Evolutionary conservation across 35 echinoderm and acorn worm species (phyloP).

Genomic region (Ophioderma brevispina): DNA sequence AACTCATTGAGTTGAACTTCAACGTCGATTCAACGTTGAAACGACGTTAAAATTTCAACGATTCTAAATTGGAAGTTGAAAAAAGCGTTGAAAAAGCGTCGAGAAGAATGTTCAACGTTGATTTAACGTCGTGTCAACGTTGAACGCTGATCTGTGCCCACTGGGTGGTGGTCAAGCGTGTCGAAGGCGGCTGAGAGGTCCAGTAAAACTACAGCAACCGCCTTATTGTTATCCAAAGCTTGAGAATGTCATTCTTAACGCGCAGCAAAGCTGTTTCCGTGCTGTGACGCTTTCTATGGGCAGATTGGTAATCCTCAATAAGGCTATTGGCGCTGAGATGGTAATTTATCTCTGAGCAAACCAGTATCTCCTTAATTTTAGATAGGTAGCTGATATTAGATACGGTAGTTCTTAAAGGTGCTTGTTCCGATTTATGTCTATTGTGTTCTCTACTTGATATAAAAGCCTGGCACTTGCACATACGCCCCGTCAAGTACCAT

Average conservation of each 20-base stretch:
- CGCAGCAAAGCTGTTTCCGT: constrained; percentile 40
- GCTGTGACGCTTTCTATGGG: constrained; percentile 18
- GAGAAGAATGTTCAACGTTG: too few relatives aligned
- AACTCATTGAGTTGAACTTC: too few relatives aligned
- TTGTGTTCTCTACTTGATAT: too few relatives aligned
- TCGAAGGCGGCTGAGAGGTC: constrained; percentile 15
- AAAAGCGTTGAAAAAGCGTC: too few relatives aligned
- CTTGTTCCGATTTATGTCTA: too few relatives aligned
- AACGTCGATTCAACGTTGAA: too few relatives aligned
- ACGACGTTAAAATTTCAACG: too few relatives aligned
- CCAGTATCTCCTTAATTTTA: neutral
- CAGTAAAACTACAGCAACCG: neutral
- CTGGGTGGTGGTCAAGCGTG: neutral
- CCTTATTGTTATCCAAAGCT: neutral
- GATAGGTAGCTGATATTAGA: neutral
- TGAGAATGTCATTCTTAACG: constrained; percentile 22
- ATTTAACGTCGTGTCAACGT: too few relatives aligned
- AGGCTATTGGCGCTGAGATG: neutral
- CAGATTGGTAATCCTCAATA: constrained; percentile 5
- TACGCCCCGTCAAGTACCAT: too few relatives aligned
- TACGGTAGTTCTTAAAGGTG: neutral
- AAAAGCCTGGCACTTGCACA: too few relatives aligned
- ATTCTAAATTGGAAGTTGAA: too few relatives aligned
- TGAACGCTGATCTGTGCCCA: too few relatives aligned
- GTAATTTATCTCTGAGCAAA: neutral